Conservation (phyloP, 2,113 vertebrate genomes). For the Triplophysa tibetana region DNA sequence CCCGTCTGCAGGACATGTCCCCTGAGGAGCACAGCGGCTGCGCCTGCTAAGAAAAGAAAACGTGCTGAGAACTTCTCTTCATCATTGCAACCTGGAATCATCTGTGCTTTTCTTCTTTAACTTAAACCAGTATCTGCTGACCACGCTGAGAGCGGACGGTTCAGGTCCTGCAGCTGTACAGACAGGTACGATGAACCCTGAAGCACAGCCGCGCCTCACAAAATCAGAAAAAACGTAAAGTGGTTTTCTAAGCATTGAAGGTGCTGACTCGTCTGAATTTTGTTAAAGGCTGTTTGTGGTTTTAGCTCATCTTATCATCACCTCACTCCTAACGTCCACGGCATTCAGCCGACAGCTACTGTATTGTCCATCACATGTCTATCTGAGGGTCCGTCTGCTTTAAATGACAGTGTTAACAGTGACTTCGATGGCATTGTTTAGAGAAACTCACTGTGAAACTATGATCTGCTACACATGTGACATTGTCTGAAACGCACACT, state of each 20-base stretch:
- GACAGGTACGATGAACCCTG: neutral
- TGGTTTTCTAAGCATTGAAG: neutral
- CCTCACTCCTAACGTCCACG: neutral
- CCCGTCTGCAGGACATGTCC: slow-evolving; percentile 68
- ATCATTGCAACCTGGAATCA: neutral
- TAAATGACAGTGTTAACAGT: neutral
- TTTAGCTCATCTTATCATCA: neutral
- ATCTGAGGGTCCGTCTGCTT: slow-evolving; percentile 18
- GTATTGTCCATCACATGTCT: neutral
- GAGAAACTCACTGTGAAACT: neutral
- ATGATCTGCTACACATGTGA: neutral
- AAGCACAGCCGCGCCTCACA: neutral
- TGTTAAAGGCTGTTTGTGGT: neutral
- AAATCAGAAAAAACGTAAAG: neutral
- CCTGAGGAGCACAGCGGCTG: slow-evolving; percentile 74
- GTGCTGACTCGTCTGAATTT: neutral
- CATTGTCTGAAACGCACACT: neutral
- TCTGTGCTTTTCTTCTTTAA: slow-evolving; percentile 6
- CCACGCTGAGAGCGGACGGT: neutral
- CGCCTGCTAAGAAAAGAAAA: slow-evolving; percentile 69
- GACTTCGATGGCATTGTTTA: neutral
- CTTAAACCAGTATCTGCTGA: neutral
- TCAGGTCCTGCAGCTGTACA: neutral
- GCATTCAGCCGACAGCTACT: neutral
- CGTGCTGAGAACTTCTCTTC: slow-evolving; percentile 12